Percentiles rank a stretch among this genome's conserved stretches.
phyloP scores from a whole-genome alignment of 1,140 invertebrate species.

The Coptotermes formosanus region DNA sequence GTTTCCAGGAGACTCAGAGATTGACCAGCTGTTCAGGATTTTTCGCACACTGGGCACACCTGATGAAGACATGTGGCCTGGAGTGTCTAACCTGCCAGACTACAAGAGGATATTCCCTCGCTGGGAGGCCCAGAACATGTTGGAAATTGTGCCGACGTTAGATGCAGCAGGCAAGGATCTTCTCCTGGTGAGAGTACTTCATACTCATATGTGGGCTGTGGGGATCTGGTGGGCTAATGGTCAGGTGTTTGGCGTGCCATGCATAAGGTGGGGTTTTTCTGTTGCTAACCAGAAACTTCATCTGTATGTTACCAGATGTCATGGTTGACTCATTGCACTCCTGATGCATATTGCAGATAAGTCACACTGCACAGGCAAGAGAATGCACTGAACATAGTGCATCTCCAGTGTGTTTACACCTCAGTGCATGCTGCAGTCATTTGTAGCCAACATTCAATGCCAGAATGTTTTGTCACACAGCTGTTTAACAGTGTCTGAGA shows the following conservation, averaged over 20 bases:
- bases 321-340: background rate
- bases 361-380: no score
- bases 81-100: conserved; percentile 79
- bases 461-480: no score
- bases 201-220: background rate
- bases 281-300: background rate
- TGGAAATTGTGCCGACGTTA: conserved; percentile 55
- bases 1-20: conserved; percentile 96
- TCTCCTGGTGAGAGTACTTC: conserved; percentile 58
- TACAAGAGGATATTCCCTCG: conserved; percentile 87
- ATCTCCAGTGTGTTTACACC: no score
- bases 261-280: background rate
- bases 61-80: conserved; percentile 78
- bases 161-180: conserved; percentile 65
- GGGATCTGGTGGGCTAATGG: no score
- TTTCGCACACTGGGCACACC: conserved; percentile 90
- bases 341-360: background rate
- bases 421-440: no score
- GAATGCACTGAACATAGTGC: no score
- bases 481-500: no score
- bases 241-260: background rate
- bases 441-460: no score
- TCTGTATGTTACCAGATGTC: background rate
- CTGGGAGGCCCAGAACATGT: conserved; percentile 68
- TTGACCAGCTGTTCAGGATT: conserved; percentile 92